A percentile compares a stretch with the other conserved stretches of the same genome.
Evolutionary conservation across 1,140 invertebrate genomes (phyloP).

Genomic region (Orchestia grillus): DNA sequence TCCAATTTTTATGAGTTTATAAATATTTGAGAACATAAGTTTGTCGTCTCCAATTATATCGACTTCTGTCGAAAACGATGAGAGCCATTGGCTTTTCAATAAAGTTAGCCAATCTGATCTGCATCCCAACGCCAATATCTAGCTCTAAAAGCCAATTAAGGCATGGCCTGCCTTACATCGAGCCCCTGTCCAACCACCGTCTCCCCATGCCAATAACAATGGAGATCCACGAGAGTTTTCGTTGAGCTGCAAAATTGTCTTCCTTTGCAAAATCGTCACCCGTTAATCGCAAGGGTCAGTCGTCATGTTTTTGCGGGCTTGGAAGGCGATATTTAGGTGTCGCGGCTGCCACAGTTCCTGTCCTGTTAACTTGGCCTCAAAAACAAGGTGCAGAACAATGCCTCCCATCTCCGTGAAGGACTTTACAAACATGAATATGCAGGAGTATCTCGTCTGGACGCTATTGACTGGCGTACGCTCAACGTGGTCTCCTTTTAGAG

Average conservation of each 20-base stretch:
- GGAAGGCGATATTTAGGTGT: constrained; percentile 31
- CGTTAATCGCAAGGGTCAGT: not conserved
- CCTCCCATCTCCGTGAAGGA: constrained; percentile 16
- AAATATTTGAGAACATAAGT: not conserved
- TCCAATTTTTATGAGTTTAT: not conserved
- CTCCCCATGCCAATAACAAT: not conserved
- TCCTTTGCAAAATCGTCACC: not conserved
- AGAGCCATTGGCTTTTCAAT: not conserved
- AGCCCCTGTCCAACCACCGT: not conserved
- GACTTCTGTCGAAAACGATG: not conserved
- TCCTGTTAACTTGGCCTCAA: constrained; percentile 41
- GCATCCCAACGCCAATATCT: not conserved
- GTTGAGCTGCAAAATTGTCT: not conserved
- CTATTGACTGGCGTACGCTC: constrained; percentile 21
- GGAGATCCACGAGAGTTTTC: not conserved
- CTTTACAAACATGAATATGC: constrained; percentile 30
- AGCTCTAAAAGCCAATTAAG: not conserved
- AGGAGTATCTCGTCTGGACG: constrained; percentile 16
- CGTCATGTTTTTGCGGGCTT: not conserved
- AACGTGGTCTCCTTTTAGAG: not conserved
- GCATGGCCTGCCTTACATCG: not conserved
- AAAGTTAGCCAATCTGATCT: not conserved
- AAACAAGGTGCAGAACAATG: constrained; percentile 27
- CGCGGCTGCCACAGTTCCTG: constrained; percentile 9
- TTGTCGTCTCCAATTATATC: not conserved